Evolutionary conservation across 1,140 invertebrate species (phyloP).

Genomic region (Plectus sambesii): DNA sequence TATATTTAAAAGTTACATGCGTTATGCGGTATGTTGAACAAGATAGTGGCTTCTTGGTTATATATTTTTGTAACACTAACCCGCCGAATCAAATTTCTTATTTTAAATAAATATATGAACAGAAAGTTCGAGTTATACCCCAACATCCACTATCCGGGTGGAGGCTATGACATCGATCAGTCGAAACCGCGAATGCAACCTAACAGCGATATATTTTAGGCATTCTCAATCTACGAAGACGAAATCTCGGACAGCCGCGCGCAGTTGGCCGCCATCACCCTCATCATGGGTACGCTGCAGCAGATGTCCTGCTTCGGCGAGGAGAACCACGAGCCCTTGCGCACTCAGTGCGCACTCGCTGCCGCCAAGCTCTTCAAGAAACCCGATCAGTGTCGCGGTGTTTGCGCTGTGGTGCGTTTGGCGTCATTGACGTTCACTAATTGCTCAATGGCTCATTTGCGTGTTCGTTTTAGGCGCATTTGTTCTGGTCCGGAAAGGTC

Average conservation of each 20-base stretch:
- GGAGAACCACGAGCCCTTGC: constrained; percentile 89
- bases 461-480: too few relatives aligned
- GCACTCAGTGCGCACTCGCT: constrained; percentile 59
- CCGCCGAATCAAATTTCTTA: too few relatives aligned
- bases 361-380: constrained; percentile 85
- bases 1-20: constrained; percentile 5
- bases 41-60: too few relatives aligned
- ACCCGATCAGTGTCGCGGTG: constrained; percentile 88
- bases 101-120: too few relatives aligned
- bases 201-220: constrained; percentile 65
- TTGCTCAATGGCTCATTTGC: too few relatives aligned
- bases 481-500: constrained; percentile 79
- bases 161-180: background rate
- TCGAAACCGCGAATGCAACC: constrained; percentile 89
- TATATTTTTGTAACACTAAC: too few relatives aligned
- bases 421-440: too few relatives aligned
- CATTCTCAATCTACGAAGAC: constrained; percentile 94
- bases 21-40: constrained; percentile 2
- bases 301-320: constrained; percentile 83
- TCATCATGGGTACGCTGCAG: constrained; percentile 89
- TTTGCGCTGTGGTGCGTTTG: constrained; percentile 71
- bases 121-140: too few relatives aligned
- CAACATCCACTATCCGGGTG: too few relatives aligned
- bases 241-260: constrained; percentile 96
- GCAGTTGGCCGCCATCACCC: constrained; percentile 82